These are phyloP conservation scores for Lophotriccus pileatus DNA, from an alignment of 2,797 vertebrate genomes.

Conservation along the genomic window DNA sequence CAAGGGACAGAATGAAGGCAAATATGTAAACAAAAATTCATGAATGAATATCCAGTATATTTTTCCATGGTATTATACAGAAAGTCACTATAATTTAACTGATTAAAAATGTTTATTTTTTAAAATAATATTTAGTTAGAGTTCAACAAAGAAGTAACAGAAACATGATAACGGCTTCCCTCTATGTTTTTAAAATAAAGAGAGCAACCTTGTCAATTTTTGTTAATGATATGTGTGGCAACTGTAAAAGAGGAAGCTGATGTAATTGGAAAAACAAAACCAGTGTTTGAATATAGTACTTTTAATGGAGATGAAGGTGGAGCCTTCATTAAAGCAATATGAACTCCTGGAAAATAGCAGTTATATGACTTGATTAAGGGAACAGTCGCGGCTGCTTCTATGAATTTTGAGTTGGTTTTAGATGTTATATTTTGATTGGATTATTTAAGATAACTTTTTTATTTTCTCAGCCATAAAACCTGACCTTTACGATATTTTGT, in stretches of 20 bases:
- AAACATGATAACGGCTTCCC: not conserved
- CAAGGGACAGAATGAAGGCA: not conserved
- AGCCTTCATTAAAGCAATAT: not conserved
- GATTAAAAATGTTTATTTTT: not conserved
- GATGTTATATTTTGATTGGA: not conserved
- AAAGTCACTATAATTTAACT: not conserved
- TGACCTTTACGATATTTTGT: conserved; percentile 1
- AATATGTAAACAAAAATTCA: not conserved
- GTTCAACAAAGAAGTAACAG: not conserved
- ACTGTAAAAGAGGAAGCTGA: not conserved
- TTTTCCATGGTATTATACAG: not conserved
- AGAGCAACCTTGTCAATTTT: not conserved
- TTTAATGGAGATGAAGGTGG: not conserved
- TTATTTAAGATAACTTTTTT: not conserved
- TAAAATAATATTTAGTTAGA: not conserved
- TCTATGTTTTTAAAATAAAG: not conserved
- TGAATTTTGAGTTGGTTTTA: not conserved
- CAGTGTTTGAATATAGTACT: not conserved
- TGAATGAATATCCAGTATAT: not conserved
- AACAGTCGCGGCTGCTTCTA: not conserved
- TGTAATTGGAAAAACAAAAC: not conserved
- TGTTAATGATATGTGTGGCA: not conserved
- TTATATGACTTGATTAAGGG: not conserved
- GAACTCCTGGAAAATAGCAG: not conserved
- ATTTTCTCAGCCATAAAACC: not conserved